Conservation (phyloP, 2,113 vertebrate species). For the Oreochromis tanganicae region DNA sequence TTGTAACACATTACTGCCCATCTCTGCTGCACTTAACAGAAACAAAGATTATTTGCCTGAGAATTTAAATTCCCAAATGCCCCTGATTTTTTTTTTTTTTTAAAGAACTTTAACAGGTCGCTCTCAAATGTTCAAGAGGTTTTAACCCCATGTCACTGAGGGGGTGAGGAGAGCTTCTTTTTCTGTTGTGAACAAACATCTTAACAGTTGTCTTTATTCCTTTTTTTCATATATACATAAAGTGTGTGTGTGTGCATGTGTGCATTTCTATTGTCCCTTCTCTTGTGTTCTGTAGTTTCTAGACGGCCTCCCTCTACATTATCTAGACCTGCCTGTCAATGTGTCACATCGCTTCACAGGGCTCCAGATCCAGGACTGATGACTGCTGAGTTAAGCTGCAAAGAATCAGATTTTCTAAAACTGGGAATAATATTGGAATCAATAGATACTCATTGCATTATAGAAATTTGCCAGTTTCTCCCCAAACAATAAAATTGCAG, state of each 20-base stretch:
- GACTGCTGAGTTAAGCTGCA: neutral
- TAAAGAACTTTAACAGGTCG: neutral
- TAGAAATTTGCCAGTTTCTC: neutral
- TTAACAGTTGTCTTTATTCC: constrained; percentile 8
- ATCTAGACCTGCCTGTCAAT: constrained; percentile 1
- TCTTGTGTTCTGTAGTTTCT: neutral
- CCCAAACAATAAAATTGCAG: neutral
- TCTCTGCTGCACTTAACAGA: neutral
- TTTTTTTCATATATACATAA: neutral
- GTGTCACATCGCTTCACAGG: constrained; percentile 3
- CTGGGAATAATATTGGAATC: neutral
- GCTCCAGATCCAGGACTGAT: neutral
- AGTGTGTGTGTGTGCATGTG: neutral
- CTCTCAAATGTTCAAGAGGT: neutral
- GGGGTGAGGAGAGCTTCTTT: neutral
- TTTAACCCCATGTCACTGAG: neutral
- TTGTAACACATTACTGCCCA: neutral
- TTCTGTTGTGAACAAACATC: neutral
- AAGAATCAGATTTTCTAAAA: neutral
- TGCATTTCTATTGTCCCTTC: neutral
- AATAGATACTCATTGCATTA: neutral
- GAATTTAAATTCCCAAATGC: neutral
- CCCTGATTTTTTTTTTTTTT: neutral
- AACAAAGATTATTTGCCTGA: neutral
- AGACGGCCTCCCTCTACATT: neutral